phyloP scores from a whole-genome alignment of 2,888 invertebrate genomes.

The Apodemia zela region DNA sequence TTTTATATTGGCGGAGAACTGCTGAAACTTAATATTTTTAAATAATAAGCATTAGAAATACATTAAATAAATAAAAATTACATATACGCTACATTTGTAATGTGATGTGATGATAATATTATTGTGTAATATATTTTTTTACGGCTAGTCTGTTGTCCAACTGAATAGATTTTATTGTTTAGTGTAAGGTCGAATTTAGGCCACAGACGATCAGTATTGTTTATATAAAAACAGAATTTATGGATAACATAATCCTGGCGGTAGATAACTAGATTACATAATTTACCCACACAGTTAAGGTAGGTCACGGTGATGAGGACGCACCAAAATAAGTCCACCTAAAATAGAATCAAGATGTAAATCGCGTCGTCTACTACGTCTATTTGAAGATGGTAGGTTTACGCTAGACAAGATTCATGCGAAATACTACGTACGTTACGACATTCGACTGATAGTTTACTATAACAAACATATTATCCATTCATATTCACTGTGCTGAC shows the following conservation, averaged over 20 bases:
- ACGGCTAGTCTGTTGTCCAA: no score
- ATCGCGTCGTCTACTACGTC: conserved; percentile 12
- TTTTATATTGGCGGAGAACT: no score
- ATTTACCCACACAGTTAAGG: background rate
- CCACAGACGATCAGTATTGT: no score
- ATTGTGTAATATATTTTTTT: no score
- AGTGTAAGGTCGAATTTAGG: no score
- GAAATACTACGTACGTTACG: background rate
- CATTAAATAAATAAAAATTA: no score
- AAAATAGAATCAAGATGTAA: conserved; percentile 10
- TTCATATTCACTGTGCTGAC: background rate
- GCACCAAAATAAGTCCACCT: conserved; percentile 9
- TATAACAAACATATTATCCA: background rate
- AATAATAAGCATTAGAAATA: no score
- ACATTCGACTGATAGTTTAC: background rate
- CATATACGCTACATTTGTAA: no score
- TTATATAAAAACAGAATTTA: background rate
- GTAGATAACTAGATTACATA: background rate
- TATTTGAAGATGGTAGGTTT: conserved; percentile 10
- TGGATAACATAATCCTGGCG: background rate
- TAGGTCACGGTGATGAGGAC: conserved; percentile 10
- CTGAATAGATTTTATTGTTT: no score
- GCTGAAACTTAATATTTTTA: no score
- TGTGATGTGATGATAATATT: no score
- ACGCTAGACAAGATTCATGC: conserved; percentile 9